phyloP scores from a whole-genome alignment of 2,113 vertebrate genomes.

The Neolamprologus caudopunctatus region DNA sequence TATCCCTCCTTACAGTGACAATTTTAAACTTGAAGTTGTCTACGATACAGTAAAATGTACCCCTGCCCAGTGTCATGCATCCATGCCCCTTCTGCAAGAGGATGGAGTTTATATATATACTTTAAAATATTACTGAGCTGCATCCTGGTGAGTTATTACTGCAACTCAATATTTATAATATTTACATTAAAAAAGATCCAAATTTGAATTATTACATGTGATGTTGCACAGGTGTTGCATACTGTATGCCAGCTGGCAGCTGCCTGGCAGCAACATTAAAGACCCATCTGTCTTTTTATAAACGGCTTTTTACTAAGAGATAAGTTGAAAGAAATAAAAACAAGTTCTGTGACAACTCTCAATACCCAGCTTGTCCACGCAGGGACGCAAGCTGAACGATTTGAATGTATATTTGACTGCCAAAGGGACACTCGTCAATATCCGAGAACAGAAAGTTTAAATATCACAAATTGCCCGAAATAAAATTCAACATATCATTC shows the following conservation, averaged over 20 bases:
- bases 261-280: not conserved
- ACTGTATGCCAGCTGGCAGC: not conserved
- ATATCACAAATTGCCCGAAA: not conserved
- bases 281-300: not conserved
- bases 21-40: not conserved
- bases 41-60: not conserved
- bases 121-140: not conserved
- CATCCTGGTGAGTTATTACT: not conserved
- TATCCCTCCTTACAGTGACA: not conserved
- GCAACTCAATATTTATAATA: not conserved
- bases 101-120: accelerated
- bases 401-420: slow-evolving; percentile 43
- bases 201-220: not conserved
- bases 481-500: not conserved
- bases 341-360: not conserved
- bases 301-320: not conserved
- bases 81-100: not conserved
- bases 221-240: not conserved
- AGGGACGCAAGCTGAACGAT: not conserved
- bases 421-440: not conserved
- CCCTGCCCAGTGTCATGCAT: not conserved
- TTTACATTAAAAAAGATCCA: not conserved
- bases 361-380: not conserved
- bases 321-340: not conserved
- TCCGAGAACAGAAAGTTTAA: not conserved